These are phyloP conservation scores for Embidobia sp. DNA, from an alignment of 2,888 invertebrate species.

Conservation along the genomic window DNA sequence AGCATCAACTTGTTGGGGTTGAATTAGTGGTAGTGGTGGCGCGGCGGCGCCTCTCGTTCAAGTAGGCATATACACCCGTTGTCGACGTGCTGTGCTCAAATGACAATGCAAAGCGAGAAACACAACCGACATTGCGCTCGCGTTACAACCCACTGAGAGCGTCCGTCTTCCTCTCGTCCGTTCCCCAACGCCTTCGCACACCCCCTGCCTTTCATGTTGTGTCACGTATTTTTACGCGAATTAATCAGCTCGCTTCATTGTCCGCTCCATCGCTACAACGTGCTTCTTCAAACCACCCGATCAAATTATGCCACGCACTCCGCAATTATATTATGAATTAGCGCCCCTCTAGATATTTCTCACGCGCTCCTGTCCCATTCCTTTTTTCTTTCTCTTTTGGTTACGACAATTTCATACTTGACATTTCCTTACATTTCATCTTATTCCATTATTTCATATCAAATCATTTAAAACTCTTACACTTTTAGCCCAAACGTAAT, in stretches of 20 bases:
- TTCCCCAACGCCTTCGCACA: slow-evolving; percentile 17
- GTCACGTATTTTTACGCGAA: slow-evolving; percentile 63
- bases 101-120: slow-evolving; percentile 68
- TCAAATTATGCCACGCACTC: slow-evolving; percentile 32
- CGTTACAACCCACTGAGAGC: slow-evolving; percentile 40
- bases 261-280: slow-evolving; percentile 7
- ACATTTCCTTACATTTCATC: no score
- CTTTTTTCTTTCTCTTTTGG: no score
- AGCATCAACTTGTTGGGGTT: slow-evolving; percentile 77
- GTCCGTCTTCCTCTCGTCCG: slow-evolving; percentile 32
- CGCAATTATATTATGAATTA: slow-evolving; percentile 5
- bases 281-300: slow-evolving; percentile 6
- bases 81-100: slow-evolving; percentile 60
- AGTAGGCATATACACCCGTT: slow-evolving; percentile 64
- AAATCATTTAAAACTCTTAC: no score
- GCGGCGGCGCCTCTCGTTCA: slow-evolving; percentile 59
- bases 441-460: no score
- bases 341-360: neutral
- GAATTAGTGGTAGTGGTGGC: slow-evolving; percentile 73
- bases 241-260: slow-evolving; percentile 59
- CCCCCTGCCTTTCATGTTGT: slow-evolving; percentile 31
- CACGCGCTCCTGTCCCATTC: slow-evolving; percentile 1
- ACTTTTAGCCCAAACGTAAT: no score
- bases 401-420: no score
- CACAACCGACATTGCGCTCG: slow-evolving; percentile 54